A percentile compares a stretch with the other conserved stretches of the same genome.
These are phyloP conservation scores for Mesocricetus auratus DNA, from an alignment of 2,113 vertebrate genomes.

Conservation along the genomic window DNA sequence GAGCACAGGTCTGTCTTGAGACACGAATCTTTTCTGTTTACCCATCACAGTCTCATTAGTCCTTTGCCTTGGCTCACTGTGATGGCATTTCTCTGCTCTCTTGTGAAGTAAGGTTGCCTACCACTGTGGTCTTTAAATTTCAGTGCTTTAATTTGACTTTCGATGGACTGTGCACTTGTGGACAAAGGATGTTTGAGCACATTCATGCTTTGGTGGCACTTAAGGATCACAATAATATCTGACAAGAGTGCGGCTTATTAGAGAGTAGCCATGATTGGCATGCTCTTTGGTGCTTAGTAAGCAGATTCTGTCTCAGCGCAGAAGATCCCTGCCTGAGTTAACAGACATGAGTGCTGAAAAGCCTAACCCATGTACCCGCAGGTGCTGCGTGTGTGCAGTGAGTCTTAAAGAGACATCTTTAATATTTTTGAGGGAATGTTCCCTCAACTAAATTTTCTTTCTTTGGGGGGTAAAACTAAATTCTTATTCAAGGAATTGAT, in stretches of 20 bases:
- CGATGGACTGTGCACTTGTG: neutral
- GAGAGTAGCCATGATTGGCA: neutral
- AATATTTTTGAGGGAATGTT: neutral
- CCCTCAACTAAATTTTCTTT: neutral
- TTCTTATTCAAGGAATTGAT: conserved; percentile 18
- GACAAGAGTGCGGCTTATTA: neutral
- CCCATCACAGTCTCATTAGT: conserved; percentile 62
- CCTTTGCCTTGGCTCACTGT: conserved; percentile 47
- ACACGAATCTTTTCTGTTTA: conserved; percentile 10
- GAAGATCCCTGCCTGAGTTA: neutral
- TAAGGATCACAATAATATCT: conserved; percentile 55
- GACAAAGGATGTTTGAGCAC: conserved; percentile 14
- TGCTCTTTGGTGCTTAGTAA: neutral
- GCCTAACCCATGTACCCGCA: neutral
- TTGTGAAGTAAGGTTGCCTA: conserved; percentile 46
- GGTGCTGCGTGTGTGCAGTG: neutral
- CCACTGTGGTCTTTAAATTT: conserved; percentile 13
- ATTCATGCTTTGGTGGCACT: conserved; percentile 39
- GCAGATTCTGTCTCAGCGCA: neutral
- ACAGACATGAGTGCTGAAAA: neutral
- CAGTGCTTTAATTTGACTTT: conserved; percentile 39
- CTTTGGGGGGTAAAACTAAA: neutral
- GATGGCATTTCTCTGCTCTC: neutral
- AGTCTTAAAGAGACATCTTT: neutral
- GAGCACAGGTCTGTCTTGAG: neutral